Evolutionary conservation across 2,113 vertebrate species (phyloP).

Genomic region (Actinemys pallida): DNA sequence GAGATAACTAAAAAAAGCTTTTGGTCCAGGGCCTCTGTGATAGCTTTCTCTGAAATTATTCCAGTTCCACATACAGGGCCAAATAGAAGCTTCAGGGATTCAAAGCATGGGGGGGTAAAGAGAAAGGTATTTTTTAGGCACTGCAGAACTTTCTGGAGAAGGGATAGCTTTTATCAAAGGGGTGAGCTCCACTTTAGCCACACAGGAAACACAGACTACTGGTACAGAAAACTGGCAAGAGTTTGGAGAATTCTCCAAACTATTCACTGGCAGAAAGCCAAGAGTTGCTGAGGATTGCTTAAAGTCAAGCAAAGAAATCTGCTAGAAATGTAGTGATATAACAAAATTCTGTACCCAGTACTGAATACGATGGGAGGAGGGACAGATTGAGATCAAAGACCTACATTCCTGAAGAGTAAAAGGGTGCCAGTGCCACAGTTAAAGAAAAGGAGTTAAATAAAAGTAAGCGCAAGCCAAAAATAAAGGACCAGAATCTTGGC

Average conservation of each 20-base stretch:
- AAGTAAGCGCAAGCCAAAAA: neutral
- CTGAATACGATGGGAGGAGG: neutral
- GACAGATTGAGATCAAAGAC: neutral
- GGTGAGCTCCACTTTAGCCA: neutral
- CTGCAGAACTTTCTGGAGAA: neutral
- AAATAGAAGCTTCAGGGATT: neutral
- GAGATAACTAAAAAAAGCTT: neutral
- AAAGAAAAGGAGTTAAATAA: neutral
- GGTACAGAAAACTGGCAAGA: neutral
- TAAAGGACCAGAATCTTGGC: neutral
- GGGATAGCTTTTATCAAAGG: slow-evolving; percentile 25
- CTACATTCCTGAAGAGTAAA: neutral
- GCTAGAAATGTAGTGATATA: neutral
- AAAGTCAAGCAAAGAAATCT: neutral
- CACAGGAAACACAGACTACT: neutral
- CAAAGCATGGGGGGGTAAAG: neutral
- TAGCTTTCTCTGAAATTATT: slow-evolving; percentile 4
- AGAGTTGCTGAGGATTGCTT: neutral
- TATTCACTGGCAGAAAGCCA: neutral
- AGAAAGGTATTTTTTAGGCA: neutral
- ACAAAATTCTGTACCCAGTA: neutral
- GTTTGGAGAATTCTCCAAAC: neutral
- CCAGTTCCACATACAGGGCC: neutral
- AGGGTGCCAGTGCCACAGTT: neutral
- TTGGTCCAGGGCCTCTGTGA: neutral